These are phyloP conservation scores for Lepus townsendii DNA, from an alignment of 2,797 vertebrate species.

Conservation along the genomic window DNA sequence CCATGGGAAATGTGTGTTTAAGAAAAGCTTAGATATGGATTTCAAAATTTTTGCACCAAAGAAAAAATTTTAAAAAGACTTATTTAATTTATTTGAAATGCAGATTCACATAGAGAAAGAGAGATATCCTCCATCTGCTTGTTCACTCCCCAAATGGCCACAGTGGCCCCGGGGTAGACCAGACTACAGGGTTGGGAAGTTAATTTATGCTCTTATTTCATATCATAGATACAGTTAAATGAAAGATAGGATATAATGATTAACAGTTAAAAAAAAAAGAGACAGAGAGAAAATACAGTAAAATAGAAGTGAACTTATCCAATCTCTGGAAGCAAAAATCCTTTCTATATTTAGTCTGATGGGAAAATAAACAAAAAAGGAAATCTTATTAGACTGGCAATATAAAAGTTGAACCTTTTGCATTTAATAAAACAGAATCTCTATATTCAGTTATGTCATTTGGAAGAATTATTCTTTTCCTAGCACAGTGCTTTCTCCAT, in stretches of 20 bases:
- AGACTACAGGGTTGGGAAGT: not conserved
- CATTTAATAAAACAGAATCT: slow-evolving; percentile 10
- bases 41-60: no score
- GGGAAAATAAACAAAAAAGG: slow-evolving; percentile 10
- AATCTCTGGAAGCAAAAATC: not conserved
- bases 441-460: not conserved
- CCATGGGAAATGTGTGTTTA: no score
- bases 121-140: no score
- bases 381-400: not conserved
- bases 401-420: not conserved
- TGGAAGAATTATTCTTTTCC: not conserved
- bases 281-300: slow-evolving; percentile 13
- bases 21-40: no score
- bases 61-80: no score
- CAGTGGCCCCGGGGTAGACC: no score
- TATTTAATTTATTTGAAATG: no score
- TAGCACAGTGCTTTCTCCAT: not conserved
- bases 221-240: not conserved
- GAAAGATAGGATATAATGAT: slow-evolving; percentile 9
- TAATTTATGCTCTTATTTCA: slow-evolving; percentile 6
- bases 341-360: slow-evolving; percentile 51
- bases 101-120: no score
- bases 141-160: no score
- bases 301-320: not conserved
- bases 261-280: not conserved